phyloP scores from a whole-genome alignment of 35 echinoderm and acorn worm genomes.

The Strongylocentrotus purpuratus region DNA sequence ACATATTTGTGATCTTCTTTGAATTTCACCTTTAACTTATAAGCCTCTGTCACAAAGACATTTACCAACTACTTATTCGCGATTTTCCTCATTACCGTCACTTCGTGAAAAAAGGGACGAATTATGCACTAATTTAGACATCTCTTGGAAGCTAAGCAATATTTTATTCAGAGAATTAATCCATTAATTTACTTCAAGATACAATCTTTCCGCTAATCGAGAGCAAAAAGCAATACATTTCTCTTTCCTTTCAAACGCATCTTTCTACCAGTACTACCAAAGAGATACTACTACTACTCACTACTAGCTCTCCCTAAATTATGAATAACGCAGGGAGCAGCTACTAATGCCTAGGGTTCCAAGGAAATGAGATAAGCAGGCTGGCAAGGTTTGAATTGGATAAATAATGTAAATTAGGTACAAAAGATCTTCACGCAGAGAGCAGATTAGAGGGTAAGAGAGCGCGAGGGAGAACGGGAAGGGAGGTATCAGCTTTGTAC shows the following conservation, averaged over 20 bases:
- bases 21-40: too few species aligned
- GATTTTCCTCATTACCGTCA: too few species aligned
- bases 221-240: background rate
- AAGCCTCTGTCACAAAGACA: too few species aligned
- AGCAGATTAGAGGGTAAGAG: background rate
- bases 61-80: too few species aligned
- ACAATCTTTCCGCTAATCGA: background rate
- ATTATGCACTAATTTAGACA: too few species aligned
- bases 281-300: too few species aligned
- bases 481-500: too few species aligned
- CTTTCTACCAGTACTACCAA: too few species aligned
- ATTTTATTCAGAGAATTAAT: background rate
- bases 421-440: background rate
- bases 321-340: background rate
- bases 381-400: background rate
- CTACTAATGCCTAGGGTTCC: background rate
- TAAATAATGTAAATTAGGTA: slow-evolving; percentile 5
- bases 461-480: background rate
- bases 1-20: too few species aligned
- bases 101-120: too few species aligned
- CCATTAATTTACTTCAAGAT: background rate
- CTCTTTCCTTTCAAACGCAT: background rate
- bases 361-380: background rate
- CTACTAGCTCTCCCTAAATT: background rate
- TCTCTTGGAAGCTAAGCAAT: background rate